These are phyloP conservation scores for Drosophila saltans DNA, from an alignment of 1,140 invertebrate species.

Conservation along the genomic window DNA sequence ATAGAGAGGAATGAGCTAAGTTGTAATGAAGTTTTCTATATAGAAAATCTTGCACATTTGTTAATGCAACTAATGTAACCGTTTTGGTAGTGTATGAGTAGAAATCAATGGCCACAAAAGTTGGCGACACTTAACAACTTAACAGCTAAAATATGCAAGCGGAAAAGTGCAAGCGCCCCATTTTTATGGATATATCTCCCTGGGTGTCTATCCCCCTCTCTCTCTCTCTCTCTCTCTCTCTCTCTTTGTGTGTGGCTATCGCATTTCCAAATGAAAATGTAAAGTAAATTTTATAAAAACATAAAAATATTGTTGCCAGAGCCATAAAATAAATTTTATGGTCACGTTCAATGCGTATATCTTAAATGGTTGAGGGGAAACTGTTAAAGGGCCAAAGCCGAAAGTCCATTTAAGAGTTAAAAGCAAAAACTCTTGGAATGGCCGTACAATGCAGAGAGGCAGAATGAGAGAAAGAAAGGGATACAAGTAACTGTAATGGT, in stretches of 20 bases:
- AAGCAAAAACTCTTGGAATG: neutral
- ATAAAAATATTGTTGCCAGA: slow-evolving; percentile 55
- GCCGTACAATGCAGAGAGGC: neutral
- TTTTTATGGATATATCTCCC: slow-evolving; percentile 18
- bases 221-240: neutral
- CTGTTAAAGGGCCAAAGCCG: slow-evolving; percentile 17
- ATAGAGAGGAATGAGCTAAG: no score
- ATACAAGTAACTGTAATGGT: slow-evolving; percentile 57
- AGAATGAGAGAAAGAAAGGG: neutral
- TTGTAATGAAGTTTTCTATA: no score
- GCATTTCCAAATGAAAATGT: slow-evolving; percentile 53
- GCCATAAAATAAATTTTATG: slow-evolving; percentile 51
- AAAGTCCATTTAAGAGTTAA: slow-evolving; percentile 6
- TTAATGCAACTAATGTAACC: neutral
- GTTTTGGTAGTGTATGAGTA: neutral
- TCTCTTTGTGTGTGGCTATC: slow-evolving; percentile 31
- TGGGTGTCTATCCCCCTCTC: slow-evolving; percentile 19
- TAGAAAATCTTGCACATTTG: neutral
- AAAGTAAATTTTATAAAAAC: slow-evolving; percentile 56
- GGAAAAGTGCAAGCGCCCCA: slow-evolving; percentile 23
- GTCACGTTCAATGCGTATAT: neutral
- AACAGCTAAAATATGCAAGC: slow-evolving; percentile 40
- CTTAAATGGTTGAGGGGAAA: slow-evolving; percentile 29
- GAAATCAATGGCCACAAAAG: slow-evolving; percentile 44
- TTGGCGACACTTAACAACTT: slow-evolving; percentile 75